These are phyloP conservation scores for Entomyzon cyanotis DNA, from an alignment of 2,113 vertebrate genomes.

Conservation along the genomic window DNA sequence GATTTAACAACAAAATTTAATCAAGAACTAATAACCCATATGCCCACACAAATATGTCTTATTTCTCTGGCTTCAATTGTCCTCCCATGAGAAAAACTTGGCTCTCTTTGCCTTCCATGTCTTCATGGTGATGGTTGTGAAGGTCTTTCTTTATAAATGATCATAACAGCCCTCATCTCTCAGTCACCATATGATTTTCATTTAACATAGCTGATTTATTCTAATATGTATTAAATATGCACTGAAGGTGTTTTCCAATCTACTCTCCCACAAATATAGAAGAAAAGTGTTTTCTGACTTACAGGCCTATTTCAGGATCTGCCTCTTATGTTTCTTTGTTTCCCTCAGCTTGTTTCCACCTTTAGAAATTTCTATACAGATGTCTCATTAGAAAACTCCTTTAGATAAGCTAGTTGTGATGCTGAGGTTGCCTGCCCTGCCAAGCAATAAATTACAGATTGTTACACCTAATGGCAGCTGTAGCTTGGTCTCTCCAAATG, in stretches of 20 bases:
- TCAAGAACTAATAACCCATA: background rate
- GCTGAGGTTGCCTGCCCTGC: background rate
- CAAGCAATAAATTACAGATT: background rate
- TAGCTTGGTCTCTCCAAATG: background rate
- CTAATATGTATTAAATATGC: background rate
- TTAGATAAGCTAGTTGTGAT: background rate
- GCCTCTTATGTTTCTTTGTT: background rate
- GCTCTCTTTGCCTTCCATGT: background rate
- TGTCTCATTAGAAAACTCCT: background rate
- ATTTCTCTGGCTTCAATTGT: background rate
- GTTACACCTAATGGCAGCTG: background rate
- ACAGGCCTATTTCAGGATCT: background rate
- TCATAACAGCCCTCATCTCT: background rate
- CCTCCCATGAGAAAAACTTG: background rate
- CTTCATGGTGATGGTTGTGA: background rate
- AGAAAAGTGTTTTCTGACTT: background rate
- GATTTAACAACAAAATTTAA: slow-evolving; percentile 12
- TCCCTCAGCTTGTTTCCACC: background rate
- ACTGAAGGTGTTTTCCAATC: background rate
- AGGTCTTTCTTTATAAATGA: background rate
- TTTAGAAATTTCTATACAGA: background rate
- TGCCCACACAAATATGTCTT: background rate
- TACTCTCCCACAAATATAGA: background rate
- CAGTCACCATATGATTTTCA: background rate
- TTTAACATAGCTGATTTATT: background rate